Base-by-base conservation (phyloP, 2,797 vertebrate genomes). In the Takifugu ocellatus region DNA sequence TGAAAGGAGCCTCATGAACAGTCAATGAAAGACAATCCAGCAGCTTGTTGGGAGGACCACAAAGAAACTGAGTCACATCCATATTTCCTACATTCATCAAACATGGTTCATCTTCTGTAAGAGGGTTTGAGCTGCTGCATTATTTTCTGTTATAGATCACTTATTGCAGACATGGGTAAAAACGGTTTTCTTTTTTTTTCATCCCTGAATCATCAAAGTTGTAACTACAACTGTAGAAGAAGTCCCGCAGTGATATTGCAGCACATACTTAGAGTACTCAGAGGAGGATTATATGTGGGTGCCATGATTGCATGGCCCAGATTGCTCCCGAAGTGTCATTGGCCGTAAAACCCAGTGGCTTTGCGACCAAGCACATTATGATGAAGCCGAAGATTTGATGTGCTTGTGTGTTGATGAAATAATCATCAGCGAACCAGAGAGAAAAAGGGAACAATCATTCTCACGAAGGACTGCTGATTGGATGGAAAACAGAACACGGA, bases 301-400 rank as follows among this genome's bases (percentile, higher is more conserved):
- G 39, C 47, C 27, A 39, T 49, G 55, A 71, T 60, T 65, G 58
- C 57, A 26, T 5, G 9, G 61, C 60, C 78, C 84, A 86, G 81
- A 87, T 85, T 79, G 81, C 68, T 71, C 56, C 75, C 63, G 39
- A 42, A 70, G 69, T 78, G 78, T 59, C 85, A 79, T 67, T 75
- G 83, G 79, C 86, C 79, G 81, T 75, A 75, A 81, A 55, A 80
- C 77, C 84, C 72, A 85, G 70, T 70, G 65, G 64, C 80, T 76
- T 60, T 82, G 74, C 74, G 72, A 85, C 83, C 78, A 73, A 86
- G 81, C 75, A 72, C 72, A 79, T 87, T 88, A 82, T 87, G 81
- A 90, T 87, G 84, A 82, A 77, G 58, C 68, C 42, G 66, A 50
- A 53, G 42, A 43, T 63, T 39, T 39, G 31, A 33, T 33, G 31